phyloP scores from a whole-genome alignment of 2,113 vertebrate genomes.

The Fregata magnificens region DNA sequence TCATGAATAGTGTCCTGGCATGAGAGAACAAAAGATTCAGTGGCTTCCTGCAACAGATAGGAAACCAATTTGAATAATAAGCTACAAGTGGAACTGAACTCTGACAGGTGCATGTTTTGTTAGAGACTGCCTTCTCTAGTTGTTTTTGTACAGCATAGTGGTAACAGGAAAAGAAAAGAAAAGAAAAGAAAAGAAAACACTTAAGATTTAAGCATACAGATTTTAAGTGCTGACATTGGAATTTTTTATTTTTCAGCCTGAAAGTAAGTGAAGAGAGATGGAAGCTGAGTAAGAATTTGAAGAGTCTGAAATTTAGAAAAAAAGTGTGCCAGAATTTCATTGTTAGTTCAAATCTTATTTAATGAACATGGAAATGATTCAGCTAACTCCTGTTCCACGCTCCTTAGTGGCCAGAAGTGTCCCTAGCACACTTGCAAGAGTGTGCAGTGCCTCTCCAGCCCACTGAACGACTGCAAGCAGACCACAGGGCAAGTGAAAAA shows the following conservation, averaged over 20 bases:
- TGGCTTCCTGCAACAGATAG: not conserved
- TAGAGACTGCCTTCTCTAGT: not conserved
- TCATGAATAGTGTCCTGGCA: not conserved
- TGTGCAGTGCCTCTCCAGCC: not conserved
- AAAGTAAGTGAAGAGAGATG: not conserved
- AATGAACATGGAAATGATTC: not conserved
- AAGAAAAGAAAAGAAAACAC: not conserved
- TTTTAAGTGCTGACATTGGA: not conserved
- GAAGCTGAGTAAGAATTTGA: not conserved
- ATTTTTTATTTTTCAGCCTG: not conserved
- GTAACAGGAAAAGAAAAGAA: not conserved
- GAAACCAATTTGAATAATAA: not conserved
- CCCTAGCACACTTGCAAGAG: not conserved
- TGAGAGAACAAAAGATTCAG: not conserved
- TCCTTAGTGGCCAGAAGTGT: not conserved
- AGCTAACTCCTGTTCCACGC: not conserved
- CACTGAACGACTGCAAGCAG: not conserved
- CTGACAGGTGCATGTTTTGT: not conserved
- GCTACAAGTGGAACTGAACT: not conserved
- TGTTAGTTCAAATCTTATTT: not conserved
- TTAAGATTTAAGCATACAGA: not conserved
- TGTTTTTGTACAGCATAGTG: not conserved
- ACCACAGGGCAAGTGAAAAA: not conserved
- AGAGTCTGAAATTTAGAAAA: not conserved
- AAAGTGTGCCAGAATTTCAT: not conserved